Conservation (phyloP, 2,113 vertebrate species). For the Apaloderma vittatum region DNA sequence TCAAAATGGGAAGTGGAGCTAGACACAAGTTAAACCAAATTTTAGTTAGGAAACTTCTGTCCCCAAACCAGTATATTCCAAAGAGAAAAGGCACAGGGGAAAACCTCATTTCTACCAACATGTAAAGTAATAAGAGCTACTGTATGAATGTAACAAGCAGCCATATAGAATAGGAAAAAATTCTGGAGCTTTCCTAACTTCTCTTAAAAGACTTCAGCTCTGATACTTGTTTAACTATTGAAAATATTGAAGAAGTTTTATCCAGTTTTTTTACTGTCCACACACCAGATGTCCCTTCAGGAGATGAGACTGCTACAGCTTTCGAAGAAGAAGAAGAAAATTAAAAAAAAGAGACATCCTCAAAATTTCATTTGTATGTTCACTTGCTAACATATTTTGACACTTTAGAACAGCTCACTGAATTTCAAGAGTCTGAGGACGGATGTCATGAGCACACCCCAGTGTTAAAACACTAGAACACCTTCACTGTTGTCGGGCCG, state of each 20-base stretch:
- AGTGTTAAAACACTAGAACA: neutral
- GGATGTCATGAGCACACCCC: neutral
- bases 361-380: neutral
- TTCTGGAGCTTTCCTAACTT: neutral
- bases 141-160: neutral
- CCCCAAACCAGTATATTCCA: neutral
- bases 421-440: neutral
- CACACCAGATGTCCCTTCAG: neutral
- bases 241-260: neutral
- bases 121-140: neutral
- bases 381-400: neutral
- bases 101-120: neutral
- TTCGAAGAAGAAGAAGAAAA: neutral
- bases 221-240: neutral
- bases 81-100: neutral
- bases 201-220: neutral
- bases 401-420: neutral
- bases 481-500: fast-evolving
- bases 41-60: neutral
- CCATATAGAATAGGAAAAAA: neutral
- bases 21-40: neutral
- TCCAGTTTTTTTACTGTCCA: neutral
- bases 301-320: neutral
- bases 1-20: neutral
- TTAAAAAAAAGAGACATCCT: neutral